Base-by-base conservation (phyloP, 2,797 vertebrate genomes). In the Sarcoramphus papa region DNA sequence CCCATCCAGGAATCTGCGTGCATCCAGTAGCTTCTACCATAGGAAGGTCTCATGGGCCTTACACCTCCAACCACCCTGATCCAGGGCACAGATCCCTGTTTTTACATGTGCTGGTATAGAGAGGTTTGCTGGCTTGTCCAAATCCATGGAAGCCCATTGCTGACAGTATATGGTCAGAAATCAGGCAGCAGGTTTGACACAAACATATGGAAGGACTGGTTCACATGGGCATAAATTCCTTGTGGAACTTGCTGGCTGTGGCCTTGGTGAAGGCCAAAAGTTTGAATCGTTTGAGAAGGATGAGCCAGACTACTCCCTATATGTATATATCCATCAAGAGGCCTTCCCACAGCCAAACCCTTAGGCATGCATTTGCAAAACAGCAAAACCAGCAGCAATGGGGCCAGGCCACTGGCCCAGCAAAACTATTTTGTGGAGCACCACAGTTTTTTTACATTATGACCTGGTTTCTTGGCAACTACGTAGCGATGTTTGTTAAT, bases 361-460 rank as follows among this genome's bases (percentile, higher is more conserved):
- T 30, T 25, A 24, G 24, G 45, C 12, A 0, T 21, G 33, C 3
- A 3, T 19, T 57, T 37, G 30, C 28, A 9, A 10, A 25, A 65
- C 5, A 13, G n/a, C 63, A 35, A 43, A 50, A 50, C 15, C 23
- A 31, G 35, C 37, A 60, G n/a, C n/a, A 9, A 3, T 41, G 33
- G n/a, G 30, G 41, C 31, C 62, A 53, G 31, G 63, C 23, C 62
- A 60, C 59, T 15, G 28, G 13, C 45, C 45, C 57, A 67, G 67
- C 16, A 33, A 48, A 73, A 31, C 28, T 48, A 1, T 43, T 73
- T 56, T 25, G 47, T 60, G 59, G 35, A 54, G 21, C 35, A 47
- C 22, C 1, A 1, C 9, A 12, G 6, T 22, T 30, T 60, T 10
- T 21, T 69, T 5, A n/a, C 4, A 0, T 37, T 59, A 23, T 22